phyloP scores from a whole-genome alignment of 2,888 invertebrate genomes.

The Empis livida region DNA sequence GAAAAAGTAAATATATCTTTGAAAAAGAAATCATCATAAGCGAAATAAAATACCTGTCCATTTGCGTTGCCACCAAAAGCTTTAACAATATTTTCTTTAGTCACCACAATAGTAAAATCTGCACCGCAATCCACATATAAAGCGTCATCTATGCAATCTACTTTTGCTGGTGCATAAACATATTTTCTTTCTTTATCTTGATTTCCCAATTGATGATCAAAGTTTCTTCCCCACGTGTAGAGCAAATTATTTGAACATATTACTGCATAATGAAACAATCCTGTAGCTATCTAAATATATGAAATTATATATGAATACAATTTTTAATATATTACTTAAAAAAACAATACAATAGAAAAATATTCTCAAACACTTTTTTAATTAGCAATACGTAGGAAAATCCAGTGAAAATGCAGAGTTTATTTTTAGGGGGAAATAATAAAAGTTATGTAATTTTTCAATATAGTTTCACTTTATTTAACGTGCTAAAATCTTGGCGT shows the following conservation, averaged over 20 bases:
- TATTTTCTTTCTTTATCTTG: conserved; percentile 33
- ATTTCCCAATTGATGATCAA: conserved; percentile 75
- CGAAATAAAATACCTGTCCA: conserved; percentile 24
- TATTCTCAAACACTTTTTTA: too few species aligned
- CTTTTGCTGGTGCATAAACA: conserved; percentile 27
- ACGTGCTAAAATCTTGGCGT: too few species aligned
- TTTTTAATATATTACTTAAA: too few species aligned
- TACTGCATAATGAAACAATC: conserved; percentile 71
- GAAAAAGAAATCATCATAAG: too few species aligned
- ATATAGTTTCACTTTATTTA: too few species aligned
- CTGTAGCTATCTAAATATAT: conserved; percentile 44
- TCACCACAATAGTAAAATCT: conserved; percentile 36
- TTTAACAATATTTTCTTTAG: conserved; percentile 30
- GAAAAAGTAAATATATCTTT: not conserved
- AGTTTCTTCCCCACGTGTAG: conserved; percentile 78
- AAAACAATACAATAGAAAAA: too few species aligned
- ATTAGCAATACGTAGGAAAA: too few species aligned
- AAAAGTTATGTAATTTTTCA: too few species aligned
- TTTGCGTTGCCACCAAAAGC: conserved; percentile 36
- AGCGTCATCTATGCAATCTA: conserved; percentile 30
- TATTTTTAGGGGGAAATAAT: too few species aligned
- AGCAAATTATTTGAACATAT: conserved; percentile 56
- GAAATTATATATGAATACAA: not conserved
- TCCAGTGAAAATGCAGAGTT: too few species aligned
- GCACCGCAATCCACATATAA: conserved; percentile 35